Conservation (phyloP, 2,888 invertebrate species). For the Geophilus truncorum region DNA sequence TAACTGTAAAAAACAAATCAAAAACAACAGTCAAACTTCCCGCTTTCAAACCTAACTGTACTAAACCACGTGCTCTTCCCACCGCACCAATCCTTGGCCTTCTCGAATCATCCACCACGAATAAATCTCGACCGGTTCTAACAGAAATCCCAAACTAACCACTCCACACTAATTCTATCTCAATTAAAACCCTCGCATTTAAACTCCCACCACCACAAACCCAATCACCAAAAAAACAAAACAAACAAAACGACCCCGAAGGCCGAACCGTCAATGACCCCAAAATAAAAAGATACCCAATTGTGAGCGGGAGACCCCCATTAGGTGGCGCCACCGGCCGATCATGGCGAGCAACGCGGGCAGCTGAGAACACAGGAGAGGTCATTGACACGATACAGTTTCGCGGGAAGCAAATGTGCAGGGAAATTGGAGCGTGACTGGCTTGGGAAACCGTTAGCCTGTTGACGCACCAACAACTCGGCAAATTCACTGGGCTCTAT, state of each 20-base stretch:
- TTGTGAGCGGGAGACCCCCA: neutral
- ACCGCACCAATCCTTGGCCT: neutral
- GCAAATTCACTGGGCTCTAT: neutral
- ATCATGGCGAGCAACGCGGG: neutral
- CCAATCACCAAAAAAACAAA: no score
- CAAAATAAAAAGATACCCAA: conserved; percentile 2
- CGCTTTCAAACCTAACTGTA: neutral
- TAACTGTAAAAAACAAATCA: no score
- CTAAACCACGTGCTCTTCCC: neutral
- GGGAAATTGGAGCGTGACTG: conserved; percentile 30
- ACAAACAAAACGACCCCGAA: no score
- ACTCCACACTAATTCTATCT: no score
- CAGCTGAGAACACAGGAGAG: conserved; percentile 19
- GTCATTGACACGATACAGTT: conserved; percentile 30
- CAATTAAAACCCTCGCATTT: no score
- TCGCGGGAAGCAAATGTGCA: conserved; percentile 30
- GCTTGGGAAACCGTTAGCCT: conserved; percentile 27
- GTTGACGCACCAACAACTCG: conserved; percentile 22
- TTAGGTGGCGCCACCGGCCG: neutral
- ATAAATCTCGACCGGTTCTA: neutral
- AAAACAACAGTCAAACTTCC: neutral
- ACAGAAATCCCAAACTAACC: no score
- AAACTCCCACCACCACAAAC: no score
- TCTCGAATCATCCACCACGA: neutral
- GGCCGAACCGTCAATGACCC: no score